Evolutionary conservation across 2,888 invertebrate species (phyloP), one percentile per base, ranked within the genome.

Genomic region (Drosophila antonietae): DNA sequence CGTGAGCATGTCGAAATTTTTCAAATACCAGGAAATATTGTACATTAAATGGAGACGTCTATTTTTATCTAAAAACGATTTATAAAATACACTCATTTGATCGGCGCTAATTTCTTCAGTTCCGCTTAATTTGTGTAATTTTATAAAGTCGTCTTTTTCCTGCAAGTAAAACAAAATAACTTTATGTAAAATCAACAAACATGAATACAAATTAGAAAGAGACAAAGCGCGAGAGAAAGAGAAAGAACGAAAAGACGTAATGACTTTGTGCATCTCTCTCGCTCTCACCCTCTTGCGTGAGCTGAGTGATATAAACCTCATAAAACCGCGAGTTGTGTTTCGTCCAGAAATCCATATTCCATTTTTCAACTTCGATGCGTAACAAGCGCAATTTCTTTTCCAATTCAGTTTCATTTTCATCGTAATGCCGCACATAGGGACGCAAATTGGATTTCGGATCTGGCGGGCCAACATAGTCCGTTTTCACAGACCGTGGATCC

Each of bases 61-160:
- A 91, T 97, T 96, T 89, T 96, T 95, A 91, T 97, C 96, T 15
- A 98, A 93, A 91, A 98, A 98, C 56, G 94, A 93, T 93, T 97
- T 97, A 90, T 98, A 98, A 93, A 98, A 98, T 31, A 95, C 95
- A 83, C 97, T 97, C 96, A 98, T 96, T 92, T 97, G 96, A 93
- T 97, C 97, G 1, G 97, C 95, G 6, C 95, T 95, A 28, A 96
- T 91, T 47, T 94, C 94, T 0, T 75, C 93, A 77, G 94, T 75
- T 31, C 89, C 90, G n/a, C 68, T 93, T 9, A 93, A 91, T 59
- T 93, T 93, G 52, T 94, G 94, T 18, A 93, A 75, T 62, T 94
- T 93, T 5, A 95, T 90, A 84, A 95, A 95, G 41, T 94, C 93
- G 78, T 94, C 94, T 93, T 93, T 93, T 94, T 95, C 95, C 95